Conservation (phyloP, 2,888 invertebrate species). For the Ceraclea dissimilis region DNA sequence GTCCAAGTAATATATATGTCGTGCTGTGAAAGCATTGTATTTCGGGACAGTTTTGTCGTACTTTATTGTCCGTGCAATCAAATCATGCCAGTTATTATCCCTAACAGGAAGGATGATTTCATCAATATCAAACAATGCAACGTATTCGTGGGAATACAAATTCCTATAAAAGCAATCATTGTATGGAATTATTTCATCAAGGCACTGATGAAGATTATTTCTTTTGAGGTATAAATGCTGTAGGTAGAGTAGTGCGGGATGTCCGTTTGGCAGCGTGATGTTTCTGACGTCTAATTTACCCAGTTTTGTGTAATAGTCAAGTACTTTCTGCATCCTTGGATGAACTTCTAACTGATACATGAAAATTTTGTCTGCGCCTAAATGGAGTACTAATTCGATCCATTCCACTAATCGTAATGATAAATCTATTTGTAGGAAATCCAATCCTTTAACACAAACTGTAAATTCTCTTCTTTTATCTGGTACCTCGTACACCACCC, state of each 20-base stretch:
- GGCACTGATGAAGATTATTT: conserved; percentile 86
- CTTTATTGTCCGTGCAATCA: conserved; percentile 69
- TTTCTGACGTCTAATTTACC: conserved; percentile 71
- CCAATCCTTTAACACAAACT: conserved; percentile 89
- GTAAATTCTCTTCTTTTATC: conserved; percentile 72
- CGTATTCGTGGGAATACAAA: conserved; percentile 80
- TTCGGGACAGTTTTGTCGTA: conserved; percentile 56
- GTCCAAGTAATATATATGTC: conserved; percentile 89
- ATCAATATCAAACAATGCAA: conserved; percentile 85
- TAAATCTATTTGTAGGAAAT: conserved; percentile 85
- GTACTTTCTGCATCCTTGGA: conserved; percentile 80
- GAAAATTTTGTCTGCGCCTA: conserved; percentile 87
- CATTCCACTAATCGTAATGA: conserved; percentile 87
- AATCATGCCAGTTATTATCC: conserved; percentile 63
- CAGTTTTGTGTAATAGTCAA: conserved; percentile 55
- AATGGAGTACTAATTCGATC: conserved; percentile 77
- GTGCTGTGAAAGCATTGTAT: conserved; percentile 76
- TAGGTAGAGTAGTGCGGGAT: conserved; percentile 81
- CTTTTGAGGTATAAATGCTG: conserved; percentile 83
- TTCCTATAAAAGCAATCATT: conserved; percentile 93
- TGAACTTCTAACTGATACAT: conserved; percentile 89
- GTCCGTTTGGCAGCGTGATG: conserved; percentile 77
- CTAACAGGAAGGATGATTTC: conserved; percentile 88
- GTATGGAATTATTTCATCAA: conserved; percentile 91
- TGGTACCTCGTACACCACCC: conserved; percentile 74